phyloP scores from a whole-genome alignment of 2,797 vertebrate genomes.

The Microtus obscurus region DNA sequence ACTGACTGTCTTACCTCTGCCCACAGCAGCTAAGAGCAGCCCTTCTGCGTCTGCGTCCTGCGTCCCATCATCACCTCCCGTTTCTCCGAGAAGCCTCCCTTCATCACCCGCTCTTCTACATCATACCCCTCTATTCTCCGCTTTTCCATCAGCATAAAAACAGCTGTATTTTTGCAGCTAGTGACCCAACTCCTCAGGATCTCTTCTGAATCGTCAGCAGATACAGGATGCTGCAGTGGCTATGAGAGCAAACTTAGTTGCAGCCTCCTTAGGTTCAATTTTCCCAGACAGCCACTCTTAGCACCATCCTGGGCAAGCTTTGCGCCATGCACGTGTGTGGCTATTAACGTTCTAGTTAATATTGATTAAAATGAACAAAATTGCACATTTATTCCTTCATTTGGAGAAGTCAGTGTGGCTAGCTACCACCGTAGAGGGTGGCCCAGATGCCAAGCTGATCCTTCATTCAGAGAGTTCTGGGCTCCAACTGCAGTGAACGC shows the following conservation, averaged over 20 bases:
- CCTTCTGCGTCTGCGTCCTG: background rate
- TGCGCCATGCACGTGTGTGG: too few species aligned
- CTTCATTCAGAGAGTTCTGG: background rate
- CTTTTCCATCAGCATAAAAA: conserved; percentile 39
- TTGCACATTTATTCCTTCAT: background rate
- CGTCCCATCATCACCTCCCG: background rate
- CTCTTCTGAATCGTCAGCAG: background rate
- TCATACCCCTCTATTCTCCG: background rate
- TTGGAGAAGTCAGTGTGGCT: background rate
- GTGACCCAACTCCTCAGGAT: background rate
- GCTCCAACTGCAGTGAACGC: background rate
- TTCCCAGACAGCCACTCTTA: background rate
- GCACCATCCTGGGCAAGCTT: background rate
- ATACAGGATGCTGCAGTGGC: background rate
- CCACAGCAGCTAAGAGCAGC: background rate
- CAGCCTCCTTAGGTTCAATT: background rate
- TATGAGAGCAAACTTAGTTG: background rate
- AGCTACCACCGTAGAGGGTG: background rate
- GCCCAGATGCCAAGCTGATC: background rate
- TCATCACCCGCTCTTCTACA: background rate
- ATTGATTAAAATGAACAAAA: conserved; percentile 38
- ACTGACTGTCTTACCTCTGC: background rate
- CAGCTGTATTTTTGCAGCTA: background rate
- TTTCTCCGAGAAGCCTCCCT: background rate
- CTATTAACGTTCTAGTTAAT: background rate